phyloP scores from a whole-genome alignment of 2,113 vertebrate genomes.

The Hemichromis elongatus region DNA sequence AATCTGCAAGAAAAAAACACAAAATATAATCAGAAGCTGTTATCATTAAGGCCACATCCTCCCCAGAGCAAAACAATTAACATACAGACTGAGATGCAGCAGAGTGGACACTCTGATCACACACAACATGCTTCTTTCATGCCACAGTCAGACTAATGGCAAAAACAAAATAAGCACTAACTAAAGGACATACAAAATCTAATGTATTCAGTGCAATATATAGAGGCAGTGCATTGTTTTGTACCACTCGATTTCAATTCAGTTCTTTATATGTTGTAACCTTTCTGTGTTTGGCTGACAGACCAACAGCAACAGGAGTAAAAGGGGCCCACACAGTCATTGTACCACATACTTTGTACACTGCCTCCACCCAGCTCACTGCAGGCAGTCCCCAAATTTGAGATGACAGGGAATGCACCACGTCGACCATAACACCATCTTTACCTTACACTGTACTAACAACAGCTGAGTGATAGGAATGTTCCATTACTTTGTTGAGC shows the following conservation, averaged over 20 bases:
- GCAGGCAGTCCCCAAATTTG: background rate
- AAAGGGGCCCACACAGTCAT: background rate
- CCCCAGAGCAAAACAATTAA: too few relatives aligned
- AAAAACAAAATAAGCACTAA: too few relatives aligned
- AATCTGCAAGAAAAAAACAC: too few relatives aligned
- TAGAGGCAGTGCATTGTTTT: background rate
- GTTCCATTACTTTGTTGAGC: too few relatives aligned
- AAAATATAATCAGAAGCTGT: too few relatives aligned
- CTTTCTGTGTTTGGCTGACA: background rate
- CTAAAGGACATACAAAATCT: too few relatives aligned
- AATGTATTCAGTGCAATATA: background rate
- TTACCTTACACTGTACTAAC: background rate
- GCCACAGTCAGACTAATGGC: too few relatives aligned
- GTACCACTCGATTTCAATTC: background rate
- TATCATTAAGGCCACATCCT: too few relatives aligned
- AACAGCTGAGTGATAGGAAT: too few relatives aligned
- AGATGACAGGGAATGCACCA: background rate
- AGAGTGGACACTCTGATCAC: too few relatives aligned
- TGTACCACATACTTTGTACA: fast-evolving
- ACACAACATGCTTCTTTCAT: too few relatives aligned
- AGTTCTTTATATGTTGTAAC: background rate
- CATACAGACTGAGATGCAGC: too few relatives aligned
- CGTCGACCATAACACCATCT: background rate
- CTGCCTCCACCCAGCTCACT: background rate
- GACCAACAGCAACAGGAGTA: background rate